These are phyloP conservation scores for Isaurus tuberculatus DNA, from an alignment of 92 coral and sea anemone genomes.

Conservation along the genomic window DNA sequence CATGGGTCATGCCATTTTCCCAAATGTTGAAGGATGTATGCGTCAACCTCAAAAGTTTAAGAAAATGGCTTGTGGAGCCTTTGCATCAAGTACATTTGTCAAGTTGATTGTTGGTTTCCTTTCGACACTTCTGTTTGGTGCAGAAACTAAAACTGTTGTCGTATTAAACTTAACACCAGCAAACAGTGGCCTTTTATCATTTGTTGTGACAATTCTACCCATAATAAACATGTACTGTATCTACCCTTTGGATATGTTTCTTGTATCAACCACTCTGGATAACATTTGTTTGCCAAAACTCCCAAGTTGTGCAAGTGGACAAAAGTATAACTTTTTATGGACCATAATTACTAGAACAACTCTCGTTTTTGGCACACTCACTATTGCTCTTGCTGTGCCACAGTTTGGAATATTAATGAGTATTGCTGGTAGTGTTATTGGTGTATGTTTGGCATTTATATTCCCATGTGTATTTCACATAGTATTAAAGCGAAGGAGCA, in stretches of 20 bases:
- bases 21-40: constrained; percentile 88
- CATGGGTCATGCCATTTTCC: constrained; percentile 82
- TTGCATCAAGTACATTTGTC: constrained; percentile 58
- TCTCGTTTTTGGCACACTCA: constrained; percentile 68
- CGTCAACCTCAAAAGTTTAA: constrained; percentile 76
- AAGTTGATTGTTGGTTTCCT: constrained; percentile 74
- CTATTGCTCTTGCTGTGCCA: constrained; percentile 81
- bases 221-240: constrained; percentile 76
- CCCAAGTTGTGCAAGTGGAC: constrained; percentile 64
- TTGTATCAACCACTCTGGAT: constrained; percentile 76
- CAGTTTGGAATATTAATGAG: constrained; percentile 85
- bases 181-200: constrained; percentile 63
- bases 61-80: constrained; percentile 71
- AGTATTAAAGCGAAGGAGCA: constrained; percentile 65
- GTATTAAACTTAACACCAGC: constrained; percentile 64
- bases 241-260: constrained; percentile 87
- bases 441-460: constrained; percentile 74
- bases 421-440: constrained; percentile 81
- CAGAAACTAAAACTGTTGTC: constrained; percentile 63
- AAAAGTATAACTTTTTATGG: constrained; percentile 64
- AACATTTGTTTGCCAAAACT: constrained; percentile 69
- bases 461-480: constrained; percentile 82
- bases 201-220: constrained; percentile 58
- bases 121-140: constrained; percentile 71
- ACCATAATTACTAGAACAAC: constrained; percentile 49